Conservation (phyloP, 1,140 invertebrate species). For the Drosophila asahinai region DNA sequence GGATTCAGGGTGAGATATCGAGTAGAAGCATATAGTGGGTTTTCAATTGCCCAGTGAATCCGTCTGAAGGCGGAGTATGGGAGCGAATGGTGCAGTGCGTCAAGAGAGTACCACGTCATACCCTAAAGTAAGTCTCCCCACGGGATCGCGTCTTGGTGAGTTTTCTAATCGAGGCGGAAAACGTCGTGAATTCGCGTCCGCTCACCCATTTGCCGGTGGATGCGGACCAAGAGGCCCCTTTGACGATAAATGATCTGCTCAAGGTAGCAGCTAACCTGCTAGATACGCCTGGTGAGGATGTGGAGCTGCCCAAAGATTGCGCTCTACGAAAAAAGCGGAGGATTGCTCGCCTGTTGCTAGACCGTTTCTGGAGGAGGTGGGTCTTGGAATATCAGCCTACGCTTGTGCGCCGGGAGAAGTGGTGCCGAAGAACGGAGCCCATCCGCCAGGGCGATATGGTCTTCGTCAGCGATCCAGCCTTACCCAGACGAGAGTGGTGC, state of each 20-base stretch:
- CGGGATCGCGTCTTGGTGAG: constrained; percentile 16
- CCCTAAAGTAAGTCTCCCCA: constrained; percentile 5
- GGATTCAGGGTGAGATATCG: constrained; percentile 7
- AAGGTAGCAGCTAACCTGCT: background rate
- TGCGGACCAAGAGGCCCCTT: constrained; percentile 8
- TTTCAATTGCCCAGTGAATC: constrained; percentile 4
- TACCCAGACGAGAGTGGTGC: too few relatives aligned
- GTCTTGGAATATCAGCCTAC: constrained; percentile 31
- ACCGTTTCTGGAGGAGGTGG: constrained; percentile 35
- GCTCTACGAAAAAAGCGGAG: background rate
- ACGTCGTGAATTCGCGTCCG: too few relatives aligned
- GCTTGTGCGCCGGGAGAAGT: constrained; percentile 14
- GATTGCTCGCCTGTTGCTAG: background rate
- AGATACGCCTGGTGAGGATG: background rate
- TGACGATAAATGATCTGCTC: background rate
- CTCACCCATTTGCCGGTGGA: too few relatives aligned
- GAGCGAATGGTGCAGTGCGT: background rate
- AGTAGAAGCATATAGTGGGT: constrained; percentile 8
- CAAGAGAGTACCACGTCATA: constrained; percentile 1
- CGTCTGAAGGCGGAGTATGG: constrained; percentile 11
- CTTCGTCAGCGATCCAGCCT: constrained; percentile 1
- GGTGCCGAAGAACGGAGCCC: too few relatives aligned
- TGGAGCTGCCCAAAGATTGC: background rate
- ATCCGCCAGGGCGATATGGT: too few relatives aligned
- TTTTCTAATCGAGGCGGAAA: constrained; percentile 16